Conservation (phyloP, 2,113 vertebrate genomes). For the Aegithalos caudatus region DNA sequence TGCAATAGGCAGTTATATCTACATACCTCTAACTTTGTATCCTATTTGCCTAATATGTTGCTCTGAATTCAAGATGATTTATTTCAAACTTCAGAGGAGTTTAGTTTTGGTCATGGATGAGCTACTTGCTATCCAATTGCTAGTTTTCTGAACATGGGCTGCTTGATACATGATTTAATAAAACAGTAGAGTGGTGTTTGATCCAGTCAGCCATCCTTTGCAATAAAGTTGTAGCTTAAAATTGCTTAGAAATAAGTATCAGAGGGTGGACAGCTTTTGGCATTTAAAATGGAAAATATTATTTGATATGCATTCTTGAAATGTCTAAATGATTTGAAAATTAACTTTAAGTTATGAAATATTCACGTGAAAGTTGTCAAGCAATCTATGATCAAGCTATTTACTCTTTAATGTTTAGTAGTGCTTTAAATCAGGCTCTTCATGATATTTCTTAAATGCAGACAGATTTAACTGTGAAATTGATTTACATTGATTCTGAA, state of each 20-base stretch:
- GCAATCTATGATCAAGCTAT: neutral
- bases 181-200: neutral
- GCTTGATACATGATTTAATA: neutral
- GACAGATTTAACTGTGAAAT: neutral
- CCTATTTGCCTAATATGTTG: neutral
- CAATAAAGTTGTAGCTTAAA: neutral
- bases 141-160: neutral
- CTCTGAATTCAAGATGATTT: constrained; percentile 44
- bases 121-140: constrained; percentile 28
- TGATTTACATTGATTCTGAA: neutral
- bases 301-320: neutral
- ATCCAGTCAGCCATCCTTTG: neutral
- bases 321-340: neutral
- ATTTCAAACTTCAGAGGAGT: constrained; percentile 30
- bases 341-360: neutral
- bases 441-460: neutral
- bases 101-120: constrained; percentile 47
- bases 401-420: neutral
- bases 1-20: constrained; percentile 2
- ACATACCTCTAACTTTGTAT: neutral
- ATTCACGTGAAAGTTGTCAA: neutral
- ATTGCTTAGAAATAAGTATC: neutral
- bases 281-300: neutral
- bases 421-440: neutral
- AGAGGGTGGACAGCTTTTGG: neutral